A percentile compares a stretch with the other conserved stretches of the same genome.
phyloP scores from a whole-genome alignment of 53 echinoderm and acorn worm species.

The Echinarachnius parma region DNA sequence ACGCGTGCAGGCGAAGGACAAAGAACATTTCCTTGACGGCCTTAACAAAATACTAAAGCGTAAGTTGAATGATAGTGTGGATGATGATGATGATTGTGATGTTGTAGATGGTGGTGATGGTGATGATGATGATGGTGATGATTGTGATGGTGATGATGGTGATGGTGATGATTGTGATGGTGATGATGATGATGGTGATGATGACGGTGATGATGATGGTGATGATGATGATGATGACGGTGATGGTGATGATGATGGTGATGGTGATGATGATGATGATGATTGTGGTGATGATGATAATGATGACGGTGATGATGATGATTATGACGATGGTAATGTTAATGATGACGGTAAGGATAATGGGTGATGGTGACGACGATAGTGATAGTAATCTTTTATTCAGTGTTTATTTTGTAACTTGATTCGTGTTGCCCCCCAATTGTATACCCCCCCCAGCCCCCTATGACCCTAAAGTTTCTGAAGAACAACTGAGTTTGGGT shows the following conservation, averaged over 20 bases:
- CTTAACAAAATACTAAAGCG: too few relatives aligned
- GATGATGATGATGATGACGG: background rate
- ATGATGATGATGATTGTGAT: background rate
- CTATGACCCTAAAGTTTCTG: conserved; percentile 17
- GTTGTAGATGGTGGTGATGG: background rate
- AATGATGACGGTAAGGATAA: background rate
- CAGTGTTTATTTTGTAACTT: too few relatives aligned
- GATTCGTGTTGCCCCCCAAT: too few relatives aligned
- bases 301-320: conserved; percentile 1
- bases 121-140: background rate
- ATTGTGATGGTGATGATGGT: background rate
- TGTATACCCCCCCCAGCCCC: background rate
- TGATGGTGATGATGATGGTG: background rate
- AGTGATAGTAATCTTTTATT: background rate
- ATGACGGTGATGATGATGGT: background rate
- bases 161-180: background rate
- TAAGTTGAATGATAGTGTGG: background rate
- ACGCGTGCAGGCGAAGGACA: too few relatives aligned
- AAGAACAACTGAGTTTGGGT: conserved; percentile 27
- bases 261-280: background rate
- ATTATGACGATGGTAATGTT: background rate
- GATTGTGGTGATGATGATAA: background rate
- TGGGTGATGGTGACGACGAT: background rate
- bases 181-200: background rate
- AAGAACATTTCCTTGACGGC: too few relatives aligned